Evolutionary conservation across 1,140 invertebrate genomes (phyloP).

Genomic region (Drosophila pseudoobscura): DNA sequence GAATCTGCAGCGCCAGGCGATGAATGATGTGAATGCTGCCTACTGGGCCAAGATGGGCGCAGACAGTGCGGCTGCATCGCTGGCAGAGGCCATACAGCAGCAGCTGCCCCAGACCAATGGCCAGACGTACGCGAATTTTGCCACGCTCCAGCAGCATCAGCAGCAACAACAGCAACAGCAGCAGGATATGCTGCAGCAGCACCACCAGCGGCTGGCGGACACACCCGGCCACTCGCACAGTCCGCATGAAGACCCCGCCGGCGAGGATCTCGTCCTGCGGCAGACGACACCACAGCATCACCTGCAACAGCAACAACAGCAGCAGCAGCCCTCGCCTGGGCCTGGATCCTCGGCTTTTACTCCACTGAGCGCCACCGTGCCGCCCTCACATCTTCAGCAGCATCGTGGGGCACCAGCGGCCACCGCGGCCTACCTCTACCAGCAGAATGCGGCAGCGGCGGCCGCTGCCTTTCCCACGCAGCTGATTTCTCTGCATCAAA

Average conservation of each 20-base stretch:
- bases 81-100: constrained; percentile 85
- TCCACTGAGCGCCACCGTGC: constrained; percentile 90
- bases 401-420: constrained; percentile 84
- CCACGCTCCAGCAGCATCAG: constrained; percentile 87
- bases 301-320: constrained; percentile 75
- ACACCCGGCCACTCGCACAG: constrained; percentile 78
- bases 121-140: constrained; percentile 87
- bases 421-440: constrained; percentile 73
- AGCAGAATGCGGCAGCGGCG: constrained; percentile 85
- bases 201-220: constrained; percentile 65
- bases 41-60: constrained; percentile 90
- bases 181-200: constrained; percentile 65
- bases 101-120: constrained; percentile 90
- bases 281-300: constrained; percentile 65
- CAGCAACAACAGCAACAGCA: constrained; percentile 84
- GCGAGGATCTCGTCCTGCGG: constrained; percentile 84
- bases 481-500: constrained; percentile 97
- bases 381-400: constrained; percentile 87
- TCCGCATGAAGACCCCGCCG: constrained; percentile 83
- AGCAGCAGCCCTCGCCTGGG: constrained; percentile 65
- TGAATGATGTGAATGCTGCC: constrained; percentile 84
- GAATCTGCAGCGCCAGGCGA: constrained; percentile 85
- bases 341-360: constrained; percentile 90
- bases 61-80: constrained; percentile 85
- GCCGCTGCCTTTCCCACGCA: constrained; percentile 92